These are phyloP conservation scores for Ascaphus truei DNA, from an alignment of 2,113 vertebrate species.

Conservation along the genomic window DNA sequence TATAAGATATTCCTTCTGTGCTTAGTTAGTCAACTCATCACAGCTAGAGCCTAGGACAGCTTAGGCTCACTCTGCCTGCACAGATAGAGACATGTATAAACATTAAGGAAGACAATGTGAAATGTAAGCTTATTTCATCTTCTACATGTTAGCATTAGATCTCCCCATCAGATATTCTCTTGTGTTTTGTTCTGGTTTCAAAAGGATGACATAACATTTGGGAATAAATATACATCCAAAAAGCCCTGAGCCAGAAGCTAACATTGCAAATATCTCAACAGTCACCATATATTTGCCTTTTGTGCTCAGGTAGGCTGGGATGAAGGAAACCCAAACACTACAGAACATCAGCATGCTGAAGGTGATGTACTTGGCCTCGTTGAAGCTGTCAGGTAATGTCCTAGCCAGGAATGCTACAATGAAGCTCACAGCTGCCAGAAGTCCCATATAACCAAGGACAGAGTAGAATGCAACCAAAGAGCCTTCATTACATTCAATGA, in stretches of 20 bases:
- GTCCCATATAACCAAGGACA: constrained; percentile 18
- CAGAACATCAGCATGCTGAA: constrained; percentile 40
- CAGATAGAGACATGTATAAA: too few species aligned
- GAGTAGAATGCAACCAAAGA: constrained; percentile 14
- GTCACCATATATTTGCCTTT: constrained; percentile 29
- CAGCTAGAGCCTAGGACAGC: too few species aligned
- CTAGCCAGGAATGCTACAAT: constrained; percentile 31
- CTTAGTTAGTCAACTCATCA: too few species aligned
- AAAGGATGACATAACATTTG: constrained; percentile 14
- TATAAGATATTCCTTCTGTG: too few species aligned
- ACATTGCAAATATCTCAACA: constrained; percentile 36
- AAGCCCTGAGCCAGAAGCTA: constrained; percentile 21
- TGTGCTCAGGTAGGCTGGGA: constrained; percentile 28
- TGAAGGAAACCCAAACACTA: constrained; percentile 26
- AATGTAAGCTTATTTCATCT: too few species aligned
- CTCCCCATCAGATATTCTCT: not conserved
- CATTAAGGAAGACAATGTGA: too few species aligned
- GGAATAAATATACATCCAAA: constrained; percentile 4
- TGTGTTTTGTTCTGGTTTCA: not conserved
- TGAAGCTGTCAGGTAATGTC: constrained; percentile 36
- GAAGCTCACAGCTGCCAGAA: constrained; percentile 20
- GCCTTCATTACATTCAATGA: constrained; percentile 34
- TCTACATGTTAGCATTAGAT: too few species aligned
- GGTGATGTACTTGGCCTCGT: constrained; percentile 39
- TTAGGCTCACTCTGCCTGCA: too few species aligned